These are phyloP conservation scores for Cecropterus lyciades DNA, from an alignment of 1,140 invertebrate genomes.

Conservation along the genomic window DNA sequence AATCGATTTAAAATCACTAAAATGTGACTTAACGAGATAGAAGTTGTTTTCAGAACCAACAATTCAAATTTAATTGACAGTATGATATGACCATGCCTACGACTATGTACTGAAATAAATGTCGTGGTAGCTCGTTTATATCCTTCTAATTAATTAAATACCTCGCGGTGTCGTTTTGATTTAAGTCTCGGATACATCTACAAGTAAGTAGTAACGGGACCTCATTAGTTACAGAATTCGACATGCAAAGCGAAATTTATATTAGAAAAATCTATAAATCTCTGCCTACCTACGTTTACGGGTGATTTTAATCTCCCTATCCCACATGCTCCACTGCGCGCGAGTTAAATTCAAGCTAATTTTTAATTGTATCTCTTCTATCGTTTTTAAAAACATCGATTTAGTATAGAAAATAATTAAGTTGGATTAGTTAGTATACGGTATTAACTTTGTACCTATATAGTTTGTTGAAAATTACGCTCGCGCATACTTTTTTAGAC, in stretches of 20 bases:
- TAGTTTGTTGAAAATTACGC: too few species aligned
- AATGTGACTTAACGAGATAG: constrained; percentile 1
- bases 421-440: too few species aligned
- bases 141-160: constrained; percentile 56
- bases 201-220: constrained; percentile 48
- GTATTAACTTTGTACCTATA: too few species aligned
- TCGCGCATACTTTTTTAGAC: too few species aligned
- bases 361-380: too few species aligned
- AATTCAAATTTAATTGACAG: constrained; percentile 41
- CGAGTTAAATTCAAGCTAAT: too few species aligned
- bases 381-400: too few species aligned
- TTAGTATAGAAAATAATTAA: too few species aligned
- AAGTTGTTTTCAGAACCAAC: constrained; percentile 18
- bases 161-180: constrained; percentile 58
- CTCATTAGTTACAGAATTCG: constrained; percentile 67
- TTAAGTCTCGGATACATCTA: constrained; percentile 45
- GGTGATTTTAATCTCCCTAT: constrained; percentile 69
- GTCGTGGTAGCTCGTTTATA: constrained; percentile 26
- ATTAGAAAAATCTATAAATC: constrained; percentile 69
- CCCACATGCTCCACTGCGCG: too few species aligned
- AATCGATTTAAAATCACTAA: constrained; percentile 4
- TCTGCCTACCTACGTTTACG: constrained; percentile 61
- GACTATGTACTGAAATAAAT: constrained; percentile 36
- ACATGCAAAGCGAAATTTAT: constrained; percentile 64
- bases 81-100: constrained; percentile 17